phyloP scores from a whole-genome alignment of 2,113 vertebrate genomes.

The Peromyscus leucopus region DNA sequence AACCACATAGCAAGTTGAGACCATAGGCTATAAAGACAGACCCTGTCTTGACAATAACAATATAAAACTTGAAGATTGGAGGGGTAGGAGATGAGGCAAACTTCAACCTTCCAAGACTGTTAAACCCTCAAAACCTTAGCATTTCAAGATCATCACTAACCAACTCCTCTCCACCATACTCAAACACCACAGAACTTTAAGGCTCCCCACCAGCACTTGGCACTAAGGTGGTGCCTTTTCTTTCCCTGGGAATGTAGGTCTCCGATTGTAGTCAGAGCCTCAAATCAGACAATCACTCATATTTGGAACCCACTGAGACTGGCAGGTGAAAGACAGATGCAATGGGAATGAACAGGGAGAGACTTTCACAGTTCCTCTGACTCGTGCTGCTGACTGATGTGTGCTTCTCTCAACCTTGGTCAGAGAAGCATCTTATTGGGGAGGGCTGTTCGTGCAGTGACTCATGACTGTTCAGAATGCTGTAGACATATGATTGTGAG shows the following conservation, averaged over 20 bases:
- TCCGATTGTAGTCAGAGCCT: neutral
- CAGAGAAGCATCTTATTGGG: neutral
- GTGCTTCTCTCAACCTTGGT: no score
- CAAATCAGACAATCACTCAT: neutral
- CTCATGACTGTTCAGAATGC: neutral
- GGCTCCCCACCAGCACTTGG: neutral
- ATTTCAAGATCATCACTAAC: slow-evolving; percentile 45
- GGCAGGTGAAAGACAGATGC: neutral
- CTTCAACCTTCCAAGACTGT: neutral
- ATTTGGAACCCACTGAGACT: neutral
- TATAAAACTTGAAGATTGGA: neutral
- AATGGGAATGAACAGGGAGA: neutral
- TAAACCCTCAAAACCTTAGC: neutral
- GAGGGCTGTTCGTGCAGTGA: neutral
- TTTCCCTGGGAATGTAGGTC: neutral
- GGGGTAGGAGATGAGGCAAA: neutral
- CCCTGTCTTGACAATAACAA: neutral
- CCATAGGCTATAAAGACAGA: neutral
- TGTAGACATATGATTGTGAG: no score
- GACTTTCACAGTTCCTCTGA: neutral
- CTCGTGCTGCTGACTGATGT: neutral
- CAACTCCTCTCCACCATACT: neutral
- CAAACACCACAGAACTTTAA: neutral
- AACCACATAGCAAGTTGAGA: neutral
- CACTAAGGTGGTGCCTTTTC: neutral